Base-by-base conservation (phyloP, 2,888 invertebrate genomes). In the Ormia ochracea region DNA sequence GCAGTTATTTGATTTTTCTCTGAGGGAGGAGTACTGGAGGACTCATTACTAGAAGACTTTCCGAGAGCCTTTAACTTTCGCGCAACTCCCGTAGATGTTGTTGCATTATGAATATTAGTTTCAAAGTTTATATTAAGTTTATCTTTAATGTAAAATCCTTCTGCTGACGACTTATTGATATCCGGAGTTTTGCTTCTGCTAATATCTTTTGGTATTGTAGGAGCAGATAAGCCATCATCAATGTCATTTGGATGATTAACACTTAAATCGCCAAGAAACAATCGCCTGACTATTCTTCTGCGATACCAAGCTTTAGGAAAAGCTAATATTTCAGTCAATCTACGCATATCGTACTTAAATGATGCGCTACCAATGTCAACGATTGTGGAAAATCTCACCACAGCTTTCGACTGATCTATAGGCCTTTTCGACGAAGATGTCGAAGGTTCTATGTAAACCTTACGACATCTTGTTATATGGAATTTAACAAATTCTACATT, bases 271-370 rank as follows among this genome's bases (percentile, higher is more conserved):
- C 99, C 98, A 61, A 98, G 92, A 90, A 98, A 98, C 86, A 98
- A 92, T 23, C 98, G 91, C 6, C 98, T 92, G 28, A 98, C 97
- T 85, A 99, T 96, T 83, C 96, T 96, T 41, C 97, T 93, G 2
- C 98, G 91, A 90, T 99, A 99, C 99, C 99, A 99, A 12, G 99
- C 98, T 90, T 98, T 98, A 0, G 99, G 99, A 89, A 99, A 98
- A 0, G 98, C 98, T 75, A 99, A 91, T 86, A 99, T 98, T 91
- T 99, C 99, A 0, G 97, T 96, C 81, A 99, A 90, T 0, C 99
- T 93, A 36, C 99, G 93, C 98, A 99, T 99, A 89, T 99, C 99
- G 90, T 99, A 99, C 88, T 98, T 98, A 90, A 99, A 99, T 23
- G 96, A 96, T 9, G 97, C 97, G 21, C 96, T 96, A 5, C 98